Conservation (phyloP, 1,140 invertebrate genomes). For the Bombus picipes region DNA sequence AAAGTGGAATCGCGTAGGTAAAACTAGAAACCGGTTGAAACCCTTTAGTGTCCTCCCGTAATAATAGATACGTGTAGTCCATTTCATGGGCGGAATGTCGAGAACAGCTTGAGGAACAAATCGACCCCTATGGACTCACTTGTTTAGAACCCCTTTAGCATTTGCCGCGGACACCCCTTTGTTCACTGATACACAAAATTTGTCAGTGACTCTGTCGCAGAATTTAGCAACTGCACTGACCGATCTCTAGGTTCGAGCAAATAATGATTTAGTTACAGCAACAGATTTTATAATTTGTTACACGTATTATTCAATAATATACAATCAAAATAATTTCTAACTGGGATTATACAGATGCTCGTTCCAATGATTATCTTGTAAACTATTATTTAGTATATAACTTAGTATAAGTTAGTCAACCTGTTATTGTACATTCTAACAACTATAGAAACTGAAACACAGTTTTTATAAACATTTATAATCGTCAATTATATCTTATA, state of each 20-base stretch:
- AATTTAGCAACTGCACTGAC: slow-evolving; percentile 21
- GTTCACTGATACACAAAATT: slow-evolving; percentile 70
- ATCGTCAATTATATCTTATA: no score
- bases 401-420: no score
- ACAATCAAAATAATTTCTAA: no score
- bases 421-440: no score
- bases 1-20: not conserved
- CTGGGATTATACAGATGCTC: no score
- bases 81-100: slow-evolving; percentile 49
- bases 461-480: no score
- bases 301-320: not conserved
- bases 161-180: slow-evolving; percentile 56
- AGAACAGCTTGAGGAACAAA: slow-evolving; percentile 63
- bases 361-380: no score
- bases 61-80: slow-evolving; percentile 64
- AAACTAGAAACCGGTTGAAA: slow-evolving; percentile 39
- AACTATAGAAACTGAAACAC: no score
- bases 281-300: not conserved
- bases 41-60: slow-evolving; percentile 48
- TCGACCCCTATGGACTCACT: slow-evolving; percentile 66
- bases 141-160: slow-evolving; percentile 59
- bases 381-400: no score
- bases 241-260: slow-evolving; percentile 10
- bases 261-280: not conserved
- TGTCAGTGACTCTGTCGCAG: slow-evolving; percentile 60